These are phyloP conservation scores for Alca torda DNA, from an alignment of 2,797 vertebrate genomes.

Conservation along the genomic window DNA sequence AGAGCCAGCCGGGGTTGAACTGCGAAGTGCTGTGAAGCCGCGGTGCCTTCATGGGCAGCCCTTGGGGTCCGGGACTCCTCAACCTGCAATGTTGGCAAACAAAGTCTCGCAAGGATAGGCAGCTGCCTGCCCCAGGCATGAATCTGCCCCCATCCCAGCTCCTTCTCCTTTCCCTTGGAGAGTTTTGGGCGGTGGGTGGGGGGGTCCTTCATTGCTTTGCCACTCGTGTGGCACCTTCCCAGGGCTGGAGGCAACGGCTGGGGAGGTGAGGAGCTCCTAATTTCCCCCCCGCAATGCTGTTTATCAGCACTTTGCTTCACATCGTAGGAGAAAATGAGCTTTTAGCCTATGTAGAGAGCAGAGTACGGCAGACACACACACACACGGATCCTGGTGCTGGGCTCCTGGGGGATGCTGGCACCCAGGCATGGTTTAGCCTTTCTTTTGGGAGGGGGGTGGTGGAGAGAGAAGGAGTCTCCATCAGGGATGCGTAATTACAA, in stretches of 20 bases:
- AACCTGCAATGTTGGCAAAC: conserved; percentile 8
- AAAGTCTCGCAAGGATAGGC: background rate
- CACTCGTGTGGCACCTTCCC: background rate
- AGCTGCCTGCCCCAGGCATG: background rate
- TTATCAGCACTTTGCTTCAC: background rate
- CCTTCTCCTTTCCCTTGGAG: background rate
- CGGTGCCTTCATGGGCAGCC: background rate
- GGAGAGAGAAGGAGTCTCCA: conserved; percentile 30
- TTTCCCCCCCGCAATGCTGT: background rate
- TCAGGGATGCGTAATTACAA: conserved; percentile 65
- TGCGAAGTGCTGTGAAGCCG: background rate
- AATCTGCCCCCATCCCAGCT: background rate
- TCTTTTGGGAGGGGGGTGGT: background rate
- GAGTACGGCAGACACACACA: background rate
- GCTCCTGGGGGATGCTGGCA: background rate
- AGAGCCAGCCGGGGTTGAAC: background rate
- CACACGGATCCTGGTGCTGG: background rate
- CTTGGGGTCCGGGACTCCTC: conserved; percentile 1
- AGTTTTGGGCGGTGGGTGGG: background rate
- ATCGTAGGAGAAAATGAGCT: background rate
- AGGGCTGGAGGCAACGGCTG: background rate
- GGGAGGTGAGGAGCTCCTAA: background rate
- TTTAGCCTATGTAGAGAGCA: background rate
- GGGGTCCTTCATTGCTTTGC: background rate
- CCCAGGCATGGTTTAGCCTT: background rate